phyloP scores from a whole-genome alignment of 2,888 invertebrate species.

The Cantharis flavilabris region DNA sequence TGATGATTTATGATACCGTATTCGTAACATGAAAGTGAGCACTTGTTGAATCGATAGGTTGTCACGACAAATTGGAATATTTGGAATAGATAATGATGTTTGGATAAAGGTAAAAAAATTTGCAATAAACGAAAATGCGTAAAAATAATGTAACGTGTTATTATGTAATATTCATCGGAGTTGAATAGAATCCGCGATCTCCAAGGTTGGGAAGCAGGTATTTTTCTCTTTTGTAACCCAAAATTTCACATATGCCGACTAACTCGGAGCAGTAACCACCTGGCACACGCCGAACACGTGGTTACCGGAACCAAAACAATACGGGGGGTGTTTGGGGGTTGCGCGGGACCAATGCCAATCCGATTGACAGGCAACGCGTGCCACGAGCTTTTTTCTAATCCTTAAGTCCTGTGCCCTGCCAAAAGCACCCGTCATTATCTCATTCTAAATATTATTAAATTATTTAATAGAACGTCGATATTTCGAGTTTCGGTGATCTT shows the following conservation, averaged over 20 bases:
- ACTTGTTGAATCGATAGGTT: conserved; percentile 1
- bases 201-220: conserved; percentile 35
- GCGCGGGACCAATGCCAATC: conserved; percentile 31
- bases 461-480: not conserved
- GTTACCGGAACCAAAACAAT: conserved; percentile 46
- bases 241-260: conserved; percentile 52
- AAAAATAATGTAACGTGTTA: not conserved
- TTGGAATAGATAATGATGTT: not conserved
- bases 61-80: not conserved
- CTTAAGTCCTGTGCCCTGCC: conserved; percentile 10
- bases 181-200: conserved; percentile 20
- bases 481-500: not conserved
- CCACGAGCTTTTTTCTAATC: conserved; percentile 27
- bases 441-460: conserved; percentile 10
- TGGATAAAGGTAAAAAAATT: not conserved
- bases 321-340: conserved; percentile 35
- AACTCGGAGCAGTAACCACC: conserved; percentile 52
- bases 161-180: not conserved
- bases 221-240: conserved; percentile 43
- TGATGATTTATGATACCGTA: not conserved
- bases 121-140: not conserved
- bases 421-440: conserved; percentile 23
- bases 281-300: conserved; percentile 54
- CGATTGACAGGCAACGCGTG: conserved; percentile 33
- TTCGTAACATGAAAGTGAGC: not conserved